Base-by-base conservation (phyloP, 2,797 vertebrate genomes). In the Helicolenus hilgendorfi region DNA sequence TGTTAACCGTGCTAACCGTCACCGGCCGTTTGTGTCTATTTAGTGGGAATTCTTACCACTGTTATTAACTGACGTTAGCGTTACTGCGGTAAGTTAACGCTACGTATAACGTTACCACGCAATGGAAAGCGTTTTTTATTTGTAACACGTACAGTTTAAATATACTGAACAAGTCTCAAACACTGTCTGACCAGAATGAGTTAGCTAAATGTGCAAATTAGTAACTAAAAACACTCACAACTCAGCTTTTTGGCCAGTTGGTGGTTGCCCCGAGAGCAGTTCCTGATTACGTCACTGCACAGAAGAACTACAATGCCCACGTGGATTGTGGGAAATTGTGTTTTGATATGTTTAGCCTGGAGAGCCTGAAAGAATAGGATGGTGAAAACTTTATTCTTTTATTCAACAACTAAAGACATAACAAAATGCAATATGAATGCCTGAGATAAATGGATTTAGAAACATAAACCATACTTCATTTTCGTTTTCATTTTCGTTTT, bases 321-420 rank as follows among this genome's bases (percentile, higher is more conserved):
- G 15, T 63, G 91, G 4, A 89, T 94, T 95, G 8, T 96, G 96
- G 96, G 96, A 93, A 89, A 67, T 82, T 14, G 81, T 53, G 96
- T 95, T 93, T 83, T 35, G 29, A 27, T n/a, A 0, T 8, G 59
- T 73, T 71, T 15, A 35, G 24, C 11, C 60, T 36, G 7, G 2
- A 14, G 5, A 27, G 6, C 1, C 53, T 15, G 24, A 7, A 1
- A 45, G 3, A 18, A 18, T 26, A 64, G 11, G 2, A 56, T 3
- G 13, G 53, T 38, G 0, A 49, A 49, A 60, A 65, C 11, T 14
- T 7, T 11, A 1, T 26, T 38, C 5, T 31, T 18, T 15, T 35
- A 20, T 31, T 31, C 29, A 73, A 68, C 5, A 20, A 7, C 7
- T 9, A 11, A 77, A 14, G 7, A n/a, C 13, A 56, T 20, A 20